A percentile compares a stretch with the other conserved stretches of the same genome.
These are phyloP conservation scores for Eudasyphora cyanicolor DNA, from an alignment of 2,888 invertebrate species.

Conservation along the genomic window DNA sequence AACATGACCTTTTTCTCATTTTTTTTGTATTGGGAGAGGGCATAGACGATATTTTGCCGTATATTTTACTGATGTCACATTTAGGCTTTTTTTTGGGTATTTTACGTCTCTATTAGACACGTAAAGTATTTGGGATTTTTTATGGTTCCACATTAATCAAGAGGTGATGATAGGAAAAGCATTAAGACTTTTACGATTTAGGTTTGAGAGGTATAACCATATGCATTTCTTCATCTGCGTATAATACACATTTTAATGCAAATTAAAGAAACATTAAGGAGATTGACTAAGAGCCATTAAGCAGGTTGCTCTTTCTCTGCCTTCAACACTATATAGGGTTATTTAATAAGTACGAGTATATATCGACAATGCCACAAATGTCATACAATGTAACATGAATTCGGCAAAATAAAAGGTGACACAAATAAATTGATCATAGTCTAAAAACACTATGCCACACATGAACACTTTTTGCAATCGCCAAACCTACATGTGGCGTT, in stretches of 20 bases:
- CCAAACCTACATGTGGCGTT: too few species aligned
- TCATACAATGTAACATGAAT: too few species aligned
- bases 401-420: too few species aligned
- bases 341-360: too few species aligned
- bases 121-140: neutral
- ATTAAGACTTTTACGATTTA: constrained; percentile 34
- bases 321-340: too few species aligned
- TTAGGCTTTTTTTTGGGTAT: neutral
- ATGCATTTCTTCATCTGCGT: too few species aligned
- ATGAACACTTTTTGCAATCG: too few species aligned
- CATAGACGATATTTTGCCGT: neutral
- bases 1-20: constrained; percentile 10
- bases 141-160: constrained; percentile 31
- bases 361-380: too few species aligned
- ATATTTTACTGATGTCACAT: neutral
- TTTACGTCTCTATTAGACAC: constrained; percentile 4
- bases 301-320: too few species aligned
- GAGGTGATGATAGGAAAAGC: constrained; percentile 39
- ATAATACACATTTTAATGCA: constrained; percentile 4
- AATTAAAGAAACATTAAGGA: neutral
- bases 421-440: too few species aligned
- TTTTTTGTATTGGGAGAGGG: neutral
- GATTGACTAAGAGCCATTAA: too few species aligned
- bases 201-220: constrained; percentile 7
- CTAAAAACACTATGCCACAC: too few species aligned